phyloP scores from a whole-genome alignment of 2,888 invertebrate genomes.

The Aporophyla nigra region DNA sequence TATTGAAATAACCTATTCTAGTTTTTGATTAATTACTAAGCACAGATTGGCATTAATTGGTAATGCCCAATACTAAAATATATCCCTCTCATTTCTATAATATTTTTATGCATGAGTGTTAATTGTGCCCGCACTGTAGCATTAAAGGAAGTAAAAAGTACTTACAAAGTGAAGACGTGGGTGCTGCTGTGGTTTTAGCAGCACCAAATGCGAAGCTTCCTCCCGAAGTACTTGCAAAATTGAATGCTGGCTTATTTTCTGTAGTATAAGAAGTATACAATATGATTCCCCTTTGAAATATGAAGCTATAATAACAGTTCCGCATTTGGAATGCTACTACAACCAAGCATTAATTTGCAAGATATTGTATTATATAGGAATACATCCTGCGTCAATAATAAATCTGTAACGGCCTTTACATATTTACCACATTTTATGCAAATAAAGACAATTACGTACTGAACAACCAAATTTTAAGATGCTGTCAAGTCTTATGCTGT shows the following conservation, averaged over 20 bases:
- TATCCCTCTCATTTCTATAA: too few relatives aligned
- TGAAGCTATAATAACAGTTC: not conserved
- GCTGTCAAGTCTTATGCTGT: not conserved
- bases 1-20: too few relatives aligned
- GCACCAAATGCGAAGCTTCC: conserved; percentile 80
- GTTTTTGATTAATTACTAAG: too few relatives aligned
- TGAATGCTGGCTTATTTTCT: conserved; percentile 78
- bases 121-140: not conserved
- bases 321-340: not conserved
- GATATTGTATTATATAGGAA: not conserved
- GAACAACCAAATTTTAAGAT: not conserved
- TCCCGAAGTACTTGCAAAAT: conserved; percentile 77
- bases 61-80: too few relatives aligned
- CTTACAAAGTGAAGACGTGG: conserved; percentile 81
- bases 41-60: too few relatives aligned
- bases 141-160: conserved; percentile 30
- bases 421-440: not conserved
- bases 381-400: not conserved
- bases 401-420: not conserved
- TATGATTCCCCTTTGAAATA: not conserved
- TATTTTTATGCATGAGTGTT: not conserved
- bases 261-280: conserved; percentile 51
- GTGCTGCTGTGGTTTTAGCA: conserved; percentile 79
- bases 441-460: not conserved
- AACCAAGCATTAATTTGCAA: not conserved